Percentiles rank a stretch among this genome's conserved stretches.
phyloP scores from a whole-genome alignment of 2,113 vertebrate genomes.

The Danio rerio region GRCz12tu NC_133182.1:77685501-77686000 shows the following conservation, averaged over 20 bases:
- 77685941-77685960: not conserved
- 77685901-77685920: not conserved
- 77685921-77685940: not conserved
- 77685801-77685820: constrained; percentile 16
- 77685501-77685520: constrained; percentile 14
- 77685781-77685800: constrained; percentile 17
- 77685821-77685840: not conserved
- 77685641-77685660: not conserved
- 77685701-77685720: constrained; percentile 66
- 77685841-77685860: not conserved
- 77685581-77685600: constrained; percentile 48
- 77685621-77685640: constrained; percentile 27
- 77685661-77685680: not conserved
- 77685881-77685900: constrained; percentile 2
- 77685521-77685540: constrained; percentile 54
- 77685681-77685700: constrained; percentile 46
- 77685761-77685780: constrained; percentile 35
- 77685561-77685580: constrained; percentile 59
- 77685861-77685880: constrained; percentile 13
- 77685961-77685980: not conserved
- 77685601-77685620: constrained; percentile 26
- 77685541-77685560: constrained; percentile 58
- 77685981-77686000: too few relatives aligned
- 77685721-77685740: constrained; percentile 60
- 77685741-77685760: constrained; percentile 43